These are phyloP conservation scores for Anoplius nigerrimus DNA, from an alignment of 2,888 invertebrate species.

Conservation along the genomic window DNA sequence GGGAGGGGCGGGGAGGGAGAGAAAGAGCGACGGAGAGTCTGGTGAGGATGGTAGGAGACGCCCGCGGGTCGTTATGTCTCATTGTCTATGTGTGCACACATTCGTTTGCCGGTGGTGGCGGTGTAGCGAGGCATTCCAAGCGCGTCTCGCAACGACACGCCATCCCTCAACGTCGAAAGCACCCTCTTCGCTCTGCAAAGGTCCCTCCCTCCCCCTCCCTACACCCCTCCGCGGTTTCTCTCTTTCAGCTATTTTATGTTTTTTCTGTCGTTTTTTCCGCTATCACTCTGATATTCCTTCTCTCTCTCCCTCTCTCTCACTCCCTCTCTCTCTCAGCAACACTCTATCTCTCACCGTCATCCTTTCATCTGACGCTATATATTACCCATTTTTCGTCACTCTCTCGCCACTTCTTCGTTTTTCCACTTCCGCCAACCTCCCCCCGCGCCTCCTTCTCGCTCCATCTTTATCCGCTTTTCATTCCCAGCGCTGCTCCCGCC, in stretches of 20 bases:
- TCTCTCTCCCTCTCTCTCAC: not conserved
- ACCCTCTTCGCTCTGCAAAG: slow-evolving; percentile 29
- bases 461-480: not conserved
- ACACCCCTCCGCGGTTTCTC: slow-evolving; percentile 5
- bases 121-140: slow-evolving; percentile 42
- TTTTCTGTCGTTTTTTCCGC: not conserved
- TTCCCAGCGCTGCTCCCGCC: not conserved
- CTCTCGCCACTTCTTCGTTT: not conserved
- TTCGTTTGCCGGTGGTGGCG: not conserved
- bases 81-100: not conserved
- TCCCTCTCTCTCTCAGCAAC: not conserved
- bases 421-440: not conserved
- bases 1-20: not conserved
- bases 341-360: not conserved
- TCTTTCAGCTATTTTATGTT: not conserved
- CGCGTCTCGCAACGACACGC: slow-evolving; percentile 54
- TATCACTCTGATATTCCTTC: too few relatives aligned
- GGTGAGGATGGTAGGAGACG: not conserved
- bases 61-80: slow-evolving; percentile 22
- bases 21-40: not conserved
- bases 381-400: not conserved
- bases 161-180: slow-evolving; percentile 58
- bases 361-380: not conserved
- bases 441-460: not conserved
- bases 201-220: not conserved